Conservation (phyloP, 2,888 invertebrate species). For the Lasioglossum leucozonium region DNA sequence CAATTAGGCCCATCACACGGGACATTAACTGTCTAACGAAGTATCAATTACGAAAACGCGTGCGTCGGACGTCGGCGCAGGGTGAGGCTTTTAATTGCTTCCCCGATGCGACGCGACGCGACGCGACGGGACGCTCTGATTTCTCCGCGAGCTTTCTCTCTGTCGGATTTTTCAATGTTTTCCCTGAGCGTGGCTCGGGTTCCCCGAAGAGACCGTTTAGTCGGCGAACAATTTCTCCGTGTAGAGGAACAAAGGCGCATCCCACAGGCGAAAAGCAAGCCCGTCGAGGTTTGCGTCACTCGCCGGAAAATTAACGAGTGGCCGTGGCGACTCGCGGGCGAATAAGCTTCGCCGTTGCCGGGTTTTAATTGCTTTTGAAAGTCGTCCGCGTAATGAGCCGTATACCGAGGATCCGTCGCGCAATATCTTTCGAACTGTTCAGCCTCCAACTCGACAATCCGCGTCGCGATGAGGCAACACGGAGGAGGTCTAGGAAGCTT, state of each 20-base stretch:
- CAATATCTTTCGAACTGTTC: conserved; percentile 59
- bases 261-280: background rate
- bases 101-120: background rate
- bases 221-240: background rate
- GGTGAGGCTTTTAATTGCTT: conserved; percentile 27
- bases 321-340: conserved; percentile 5
- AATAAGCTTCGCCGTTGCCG: conserved; percentile 37
- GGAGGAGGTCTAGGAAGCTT: conserved; percentile 67
- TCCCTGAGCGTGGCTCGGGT: background rate
- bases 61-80: background rate
- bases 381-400: conserved; percentile 66
- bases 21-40: background rate
- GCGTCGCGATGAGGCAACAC: conserved; percentile 66
- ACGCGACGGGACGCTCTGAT: conserved; percentile 23
- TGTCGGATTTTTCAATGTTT: background rate
- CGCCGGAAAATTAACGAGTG: conserved; percentile 33
- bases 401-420: conserved; percentile 56
- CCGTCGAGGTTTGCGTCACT: conserved; percentile 1
- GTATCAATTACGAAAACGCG: conserved; percentile 16
- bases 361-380: conserved; percentile 71
- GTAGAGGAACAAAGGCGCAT: background rate
- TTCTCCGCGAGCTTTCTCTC: conserved; percentile 36
- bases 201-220: background rate
- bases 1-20: background rate
- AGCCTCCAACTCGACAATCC: conserved; percentile 52